These are phyloP conservation scores for Empis livida DNA, from an alignment of 2,888 invertebrate species.

Conservation along the genomic window DNA sequence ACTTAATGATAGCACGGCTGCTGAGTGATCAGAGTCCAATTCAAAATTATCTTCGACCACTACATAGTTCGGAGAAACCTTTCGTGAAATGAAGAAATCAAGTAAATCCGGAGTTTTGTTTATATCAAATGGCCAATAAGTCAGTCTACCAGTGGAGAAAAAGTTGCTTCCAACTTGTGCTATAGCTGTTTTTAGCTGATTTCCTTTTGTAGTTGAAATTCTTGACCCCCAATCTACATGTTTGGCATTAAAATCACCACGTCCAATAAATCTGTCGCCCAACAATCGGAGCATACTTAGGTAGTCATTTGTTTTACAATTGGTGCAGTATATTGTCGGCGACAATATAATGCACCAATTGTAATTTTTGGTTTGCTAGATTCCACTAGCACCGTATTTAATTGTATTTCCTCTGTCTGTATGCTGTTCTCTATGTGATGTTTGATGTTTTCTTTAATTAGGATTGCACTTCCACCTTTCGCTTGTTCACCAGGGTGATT, in stretches of 20 bases:
- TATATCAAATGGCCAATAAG: not conserved
- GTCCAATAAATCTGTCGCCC: not conserved
- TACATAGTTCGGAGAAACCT: not conserved
- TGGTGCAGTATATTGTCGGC: too few relatives aligned
- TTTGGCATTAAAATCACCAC: not conserved
- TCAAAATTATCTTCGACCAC: not conserved
- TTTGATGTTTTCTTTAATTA: too few relatives aligned
- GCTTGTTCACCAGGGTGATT: too few relatives aligned
- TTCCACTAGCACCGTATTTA: too few relatives aligned
- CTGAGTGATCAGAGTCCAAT: not conserved
- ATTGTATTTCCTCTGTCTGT: too few relatives aligned
- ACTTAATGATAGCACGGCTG: not conserved
- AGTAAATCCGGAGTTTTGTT: not conserved
- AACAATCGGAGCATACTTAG: too few relatives aligned
- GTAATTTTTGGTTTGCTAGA: too few relatives aligned
- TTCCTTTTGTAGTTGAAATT: not conserved
- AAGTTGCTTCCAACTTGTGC: not conserved
- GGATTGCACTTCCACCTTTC: too few relatives aligned
- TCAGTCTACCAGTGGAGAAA: not conserved
- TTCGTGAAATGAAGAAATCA: not conserved
- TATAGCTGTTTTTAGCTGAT: not conserved
- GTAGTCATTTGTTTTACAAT: too few relatives aligned
- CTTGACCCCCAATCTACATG: not conserved
- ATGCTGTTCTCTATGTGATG: too few relatives aligned
- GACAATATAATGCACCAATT: too few relatives aligned